Conservation (phyloP, 2,888 invertebrate species). For the Tineola bisselliella region DNA sequence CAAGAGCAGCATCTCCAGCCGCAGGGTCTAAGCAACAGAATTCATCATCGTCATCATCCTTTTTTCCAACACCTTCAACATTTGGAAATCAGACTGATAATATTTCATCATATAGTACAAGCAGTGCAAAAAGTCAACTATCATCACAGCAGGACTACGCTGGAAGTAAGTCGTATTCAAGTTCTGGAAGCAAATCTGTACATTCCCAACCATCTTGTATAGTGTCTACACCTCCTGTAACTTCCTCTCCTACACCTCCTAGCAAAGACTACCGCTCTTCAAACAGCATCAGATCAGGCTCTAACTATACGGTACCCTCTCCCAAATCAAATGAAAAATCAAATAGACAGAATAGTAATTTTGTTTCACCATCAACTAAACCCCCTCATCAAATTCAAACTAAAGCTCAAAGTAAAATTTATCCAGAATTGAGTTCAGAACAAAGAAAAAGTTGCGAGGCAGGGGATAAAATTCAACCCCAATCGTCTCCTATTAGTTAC, state of each 20-base stretch:
- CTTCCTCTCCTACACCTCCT: conserved; percentile 59
- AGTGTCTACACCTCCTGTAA: conserved; percentile 72
- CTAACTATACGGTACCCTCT: conserved; percentile 52
- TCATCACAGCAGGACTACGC: conserved; percentile 66
- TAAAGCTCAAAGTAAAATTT: conserved; percentile 81
- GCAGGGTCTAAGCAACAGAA: conserved; percentile 63
- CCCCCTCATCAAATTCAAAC: conserved; percentile 70
- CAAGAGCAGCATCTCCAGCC: conserved; percentile 65
- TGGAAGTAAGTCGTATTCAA: conserved; percentile 69
- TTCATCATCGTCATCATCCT: conserved; percentile 65
- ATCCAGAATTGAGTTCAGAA: conserved; percentile 72
- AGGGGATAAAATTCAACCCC: conserved; percentile 62
- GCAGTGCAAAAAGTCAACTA: conserved; percentile 65
- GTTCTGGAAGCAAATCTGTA: conserved; percentile 66
- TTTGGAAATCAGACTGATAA: conserved; percentile 69
- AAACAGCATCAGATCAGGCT: conserved; percentile 57
- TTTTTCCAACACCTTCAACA: conserved; percentile 72
- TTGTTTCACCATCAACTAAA: conserved; percentile 65
- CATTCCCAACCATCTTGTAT: conserved; percentile 78
- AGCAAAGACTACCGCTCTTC: conserved; percentile 73
- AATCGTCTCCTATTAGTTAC: conserved; percentile 80
- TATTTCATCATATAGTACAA: conserved; percentile 56
- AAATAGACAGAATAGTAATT: conserved; percentile 47
- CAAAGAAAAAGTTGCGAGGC: conserved; percentile 66
- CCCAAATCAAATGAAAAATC: conserved; percentile 53